Evolutionary conservation across 2,113 vertebrate species (phyloP).

Genomic region (Syngnathus scovelli): DNA sequence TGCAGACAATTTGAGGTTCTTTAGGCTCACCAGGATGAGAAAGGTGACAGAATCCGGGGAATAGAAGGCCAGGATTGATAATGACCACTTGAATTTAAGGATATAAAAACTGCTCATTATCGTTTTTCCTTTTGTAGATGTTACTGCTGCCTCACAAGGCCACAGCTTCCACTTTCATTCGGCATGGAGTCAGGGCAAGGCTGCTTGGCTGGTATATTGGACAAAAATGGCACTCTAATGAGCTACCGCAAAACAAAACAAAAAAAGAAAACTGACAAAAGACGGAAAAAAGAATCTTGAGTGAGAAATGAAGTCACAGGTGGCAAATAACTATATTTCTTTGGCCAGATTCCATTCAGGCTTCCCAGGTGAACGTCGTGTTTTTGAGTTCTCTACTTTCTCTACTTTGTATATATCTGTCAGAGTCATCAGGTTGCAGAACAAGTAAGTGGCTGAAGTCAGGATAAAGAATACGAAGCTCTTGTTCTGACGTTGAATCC

Average conservation of each 20-base stretch:
- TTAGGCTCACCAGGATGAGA: conserved; percentile 35
- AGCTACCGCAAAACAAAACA: conserved; percentile 36
- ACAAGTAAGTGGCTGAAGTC: conserved; percentile 5
- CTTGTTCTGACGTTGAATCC: conserved; percentile 44
- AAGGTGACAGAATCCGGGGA: conserved; percentile 64
- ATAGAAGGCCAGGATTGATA: conserved; percentile 76
- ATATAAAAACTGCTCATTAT: conserved; percentile 76
- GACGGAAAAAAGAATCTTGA: conserved; percentile 25
- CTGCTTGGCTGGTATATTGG: conserved; percentile 29
- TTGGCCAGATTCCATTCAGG: not conserved
- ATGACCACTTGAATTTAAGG: conserved; percentile 67
- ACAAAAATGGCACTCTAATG: conserved; percentile 56
- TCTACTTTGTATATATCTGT: conserved; percentile 13
- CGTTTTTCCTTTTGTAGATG: conserved; percentile 37
- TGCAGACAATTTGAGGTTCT: conserved; percentile 47
- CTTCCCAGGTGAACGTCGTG: conserved; percentile 29
- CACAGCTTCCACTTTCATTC: conserved; percentile 37
- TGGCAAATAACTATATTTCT: conserved; percentile 34
- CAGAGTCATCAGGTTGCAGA: conserved; percentile 49
- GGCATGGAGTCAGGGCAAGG: conserved; percentile 27
- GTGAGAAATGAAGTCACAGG: conserved; percentile 32
- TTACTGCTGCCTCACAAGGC: conserved; percentile 33
- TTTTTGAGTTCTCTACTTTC: conserved; percentile 38
- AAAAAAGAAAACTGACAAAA: conserved; percentile 2
- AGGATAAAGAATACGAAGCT: conserved; percentile 38